Percentiles rank a stretch among this genome's conserved stretches.
These are phyloP conservation scores for Phaethornis superciliosus DNA, from an alignment of 2,113 vertebrate species.

Conservation along the genomic window DNA sequence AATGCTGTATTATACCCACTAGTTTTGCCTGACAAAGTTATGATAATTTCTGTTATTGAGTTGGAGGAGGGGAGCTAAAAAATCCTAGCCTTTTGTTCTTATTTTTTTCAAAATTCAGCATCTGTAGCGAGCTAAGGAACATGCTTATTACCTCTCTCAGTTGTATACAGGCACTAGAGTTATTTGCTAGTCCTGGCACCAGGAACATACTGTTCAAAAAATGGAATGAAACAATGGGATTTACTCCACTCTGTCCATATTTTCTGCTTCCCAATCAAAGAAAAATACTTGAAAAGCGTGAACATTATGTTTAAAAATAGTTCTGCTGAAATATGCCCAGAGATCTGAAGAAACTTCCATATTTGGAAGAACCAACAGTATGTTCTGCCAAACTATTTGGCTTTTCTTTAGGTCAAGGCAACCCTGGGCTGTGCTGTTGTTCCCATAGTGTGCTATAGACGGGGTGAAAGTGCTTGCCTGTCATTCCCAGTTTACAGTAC, in stretches of 20 bases:
- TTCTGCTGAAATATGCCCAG: constrained; percentile 36
- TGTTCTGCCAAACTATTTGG: constrained; percentile 69
- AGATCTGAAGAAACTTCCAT: constrained; percentile 61
- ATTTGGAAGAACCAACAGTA: constrained; percentile 62
- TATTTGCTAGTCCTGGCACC: constrained; percentile 32
- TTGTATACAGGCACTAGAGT: background rate
- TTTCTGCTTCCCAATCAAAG: constrained; percentile 36
- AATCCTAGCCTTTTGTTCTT: background rate
- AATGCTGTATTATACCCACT: background rate
- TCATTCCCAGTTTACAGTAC: constrained; percentile 48
- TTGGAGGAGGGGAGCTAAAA: background rate
- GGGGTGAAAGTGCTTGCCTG: constrained; percentile 8
- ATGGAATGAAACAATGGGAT: background rate
- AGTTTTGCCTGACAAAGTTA: background rate
- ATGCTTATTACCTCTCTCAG: background rate
- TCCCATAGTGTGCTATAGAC: constrained; percentile 37
- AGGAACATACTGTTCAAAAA: constrained; percentile 11
- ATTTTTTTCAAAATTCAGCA: background rate
- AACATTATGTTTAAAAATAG: constrained; percentile 56
- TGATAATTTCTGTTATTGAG: background rate
- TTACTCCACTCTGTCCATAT: background rate
- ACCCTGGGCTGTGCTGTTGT: constrained; percentile 51
- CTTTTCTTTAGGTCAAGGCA: constrained; percentile 72
- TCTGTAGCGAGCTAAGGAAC: background rate
- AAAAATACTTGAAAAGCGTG: constrained; percentile 46